A percentile compares a stretch with the other conserved stretches of the same genome.
These are phyloP conservation scores for Bombus superbus DNA, from an alignment of 1,140 invertebrate genomes.

Conservation along the genomic window DNA sequence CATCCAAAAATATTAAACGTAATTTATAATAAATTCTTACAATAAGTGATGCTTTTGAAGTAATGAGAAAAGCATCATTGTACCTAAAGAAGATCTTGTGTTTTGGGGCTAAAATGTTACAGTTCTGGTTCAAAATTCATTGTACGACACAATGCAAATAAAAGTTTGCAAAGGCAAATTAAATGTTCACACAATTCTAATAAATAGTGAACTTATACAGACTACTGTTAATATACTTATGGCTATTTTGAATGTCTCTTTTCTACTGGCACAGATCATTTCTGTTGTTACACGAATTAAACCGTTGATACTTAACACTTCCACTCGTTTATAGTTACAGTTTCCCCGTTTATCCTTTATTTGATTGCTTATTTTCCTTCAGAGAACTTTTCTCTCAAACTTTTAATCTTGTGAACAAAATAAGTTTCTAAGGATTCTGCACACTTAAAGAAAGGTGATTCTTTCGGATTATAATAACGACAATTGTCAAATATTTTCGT, in stretches of 20 bases:
- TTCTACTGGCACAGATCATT: constrained; percentile 68
- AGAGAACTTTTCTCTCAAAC: constrained; percentile 90
- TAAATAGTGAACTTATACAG: constrained; percentile 69
- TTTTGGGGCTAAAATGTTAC: neutral
- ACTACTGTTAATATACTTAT: constrained; percentile 67
- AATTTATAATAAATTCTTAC: neutral
- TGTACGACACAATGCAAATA: constrained; percentile 38
- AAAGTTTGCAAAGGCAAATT: constrained; percentile 26
- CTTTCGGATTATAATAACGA: constrained; percentile 97
- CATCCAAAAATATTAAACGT: neutral
- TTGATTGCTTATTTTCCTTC: constrained; percentile 82
- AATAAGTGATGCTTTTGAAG: neutral
- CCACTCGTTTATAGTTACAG: constrained; percentile 58
- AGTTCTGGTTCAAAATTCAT: constrained; percentile 63
- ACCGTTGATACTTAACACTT: constrained; percentile 48
- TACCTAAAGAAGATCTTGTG: neutral
- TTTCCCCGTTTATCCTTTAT: constrained; percentile 46
- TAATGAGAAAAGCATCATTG: neutral
- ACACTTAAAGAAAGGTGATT: constrained; percentile 97
- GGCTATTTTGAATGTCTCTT: constrained; percentile 61
- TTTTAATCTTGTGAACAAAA: constrained; percentile 96
- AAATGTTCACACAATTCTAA: constrained; percentile 72
- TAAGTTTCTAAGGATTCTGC: constrained; percentile 97
- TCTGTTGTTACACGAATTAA: constrained; percentile 52
- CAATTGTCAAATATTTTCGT: constrained; percentile 99